Evolutionary conservation across 2,888 invertebrate genomes (phyloP).

Genomic region (Perizoma flavofasciatum): DNA sequence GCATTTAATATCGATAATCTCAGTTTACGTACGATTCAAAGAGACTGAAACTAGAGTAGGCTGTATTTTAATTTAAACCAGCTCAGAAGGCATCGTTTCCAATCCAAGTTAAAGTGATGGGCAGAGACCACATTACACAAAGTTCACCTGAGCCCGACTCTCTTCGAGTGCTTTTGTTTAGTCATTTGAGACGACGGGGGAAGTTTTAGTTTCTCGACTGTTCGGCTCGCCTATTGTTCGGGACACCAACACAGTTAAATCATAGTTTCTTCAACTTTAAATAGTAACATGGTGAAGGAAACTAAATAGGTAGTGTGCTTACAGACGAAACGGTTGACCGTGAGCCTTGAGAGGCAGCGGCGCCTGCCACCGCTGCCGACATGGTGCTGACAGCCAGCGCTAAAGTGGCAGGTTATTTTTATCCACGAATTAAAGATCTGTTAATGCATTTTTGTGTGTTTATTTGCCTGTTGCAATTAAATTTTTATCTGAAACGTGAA

Average conservation of each 20-base stretch:
- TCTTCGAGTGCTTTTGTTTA: slow-evolving; percentile 55
- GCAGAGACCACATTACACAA: slow-evolving; percentile 47
- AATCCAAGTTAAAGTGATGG: slow-evolving; percentile 50
- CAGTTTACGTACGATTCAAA: neutral
- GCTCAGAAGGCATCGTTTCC: slow-evolving; percentile 38
- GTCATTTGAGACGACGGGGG: slow-evolving; percentile 51
- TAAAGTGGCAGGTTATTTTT: no score
- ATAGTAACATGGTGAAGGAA: slow-evolving; percentile 11
- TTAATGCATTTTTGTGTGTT: no score
- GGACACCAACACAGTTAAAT: slow-evolving; percentile 27
- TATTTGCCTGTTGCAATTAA: no score
- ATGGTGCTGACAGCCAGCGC: no score
- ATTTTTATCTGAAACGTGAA: no score
- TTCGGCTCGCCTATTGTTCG: slow-evolving; percentile 34
- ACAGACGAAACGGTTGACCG: no score
- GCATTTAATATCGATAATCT: no score
- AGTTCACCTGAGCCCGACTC: slow-evolving; percentile 44
- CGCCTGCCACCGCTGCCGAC: no score
- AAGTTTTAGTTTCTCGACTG: slow-evolving; percentile 22
- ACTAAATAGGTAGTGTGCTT: neutral
- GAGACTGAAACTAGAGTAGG: slow-evolving; percentile 8
- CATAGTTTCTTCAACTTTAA: slow-evolving; percentile 35
- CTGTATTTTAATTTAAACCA: slow-evolving; percentile 44
- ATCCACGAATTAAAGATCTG: no score
- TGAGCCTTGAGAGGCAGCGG: no score